A percentile compares a stretch with the other conserved stretches of the same genome.
Evolutionary conservation across 1,140 invertebrate genomes (phyloP).

Genomic region (Zaprionus ghesquierei): DNA sequence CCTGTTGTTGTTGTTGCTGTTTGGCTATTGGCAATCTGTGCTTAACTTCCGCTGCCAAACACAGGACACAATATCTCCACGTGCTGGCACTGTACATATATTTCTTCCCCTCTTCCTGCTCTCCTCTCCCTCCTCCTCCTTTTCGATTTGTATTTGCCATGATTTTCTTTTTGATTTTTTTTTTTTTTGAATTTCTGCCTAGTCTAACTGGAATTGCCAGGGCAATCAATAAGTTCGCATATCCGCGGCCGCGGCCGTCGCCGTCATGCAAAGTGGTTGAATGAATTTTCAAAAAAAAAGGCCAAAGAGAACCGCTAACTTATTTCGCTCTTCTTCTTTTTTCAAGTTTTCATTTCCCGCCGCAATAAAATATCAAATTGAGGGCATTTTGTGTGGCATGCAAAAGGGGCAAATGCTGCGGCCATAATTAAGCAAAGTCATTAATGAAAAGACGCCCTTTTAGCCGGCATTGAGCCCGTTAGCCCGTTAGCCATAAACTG

Average conservation of each 20-base stretch:
- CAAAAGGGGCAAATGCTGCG: constrained; percentile 17
- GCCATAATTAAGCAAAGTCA: constrained; percentile 26
- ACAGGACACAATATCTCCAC: constrained; percentile 28
- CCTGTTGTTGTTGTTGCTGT: constrained; percentile 29
- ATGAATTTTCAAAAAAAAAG: constrained; percentile 45
- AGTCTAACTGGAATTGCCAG: constrained; percentile 31
- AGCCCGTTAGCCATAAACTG: constrained; percentile 3
- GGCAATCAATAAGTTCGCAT: constrained; percentile 73
- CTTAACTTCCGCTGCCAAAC: constrained; percentile 63
- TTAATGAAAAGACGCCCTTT: constrained; percentile 33
- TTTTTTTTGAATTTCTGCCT: constrained; percentile 17
- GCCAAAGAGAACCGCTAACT: constrained; percentile 35
- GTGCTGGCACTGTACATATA: constrained; percentile 3
- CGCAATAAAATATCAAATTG: constrained; percentile 50
- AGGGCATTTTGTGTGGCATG: constrained; percentile 18
- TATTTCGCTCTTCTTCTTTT: constrained; percentile 5
- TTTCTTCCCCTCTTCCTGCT: background rate
- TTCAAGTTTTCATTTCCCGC: background rate
- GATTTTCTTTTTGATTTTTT: constrained; percentile 30
- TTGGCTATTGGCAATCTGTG: constrained; percentile 64
- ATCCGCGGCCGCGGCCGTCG: constrained; percentile 47
- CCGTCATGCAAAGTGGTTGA: constrained; percentile 54
- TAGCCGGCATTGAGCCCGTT: background rate
- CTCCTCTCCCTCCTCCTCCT: constrained; percentile 5
- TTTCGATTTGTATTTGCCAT: constrained; percentile 1